Evolutionary conservation across 2,113 vertebrate genomes (phyloP).

Genomic region (Climacteris rufus): DNA sequence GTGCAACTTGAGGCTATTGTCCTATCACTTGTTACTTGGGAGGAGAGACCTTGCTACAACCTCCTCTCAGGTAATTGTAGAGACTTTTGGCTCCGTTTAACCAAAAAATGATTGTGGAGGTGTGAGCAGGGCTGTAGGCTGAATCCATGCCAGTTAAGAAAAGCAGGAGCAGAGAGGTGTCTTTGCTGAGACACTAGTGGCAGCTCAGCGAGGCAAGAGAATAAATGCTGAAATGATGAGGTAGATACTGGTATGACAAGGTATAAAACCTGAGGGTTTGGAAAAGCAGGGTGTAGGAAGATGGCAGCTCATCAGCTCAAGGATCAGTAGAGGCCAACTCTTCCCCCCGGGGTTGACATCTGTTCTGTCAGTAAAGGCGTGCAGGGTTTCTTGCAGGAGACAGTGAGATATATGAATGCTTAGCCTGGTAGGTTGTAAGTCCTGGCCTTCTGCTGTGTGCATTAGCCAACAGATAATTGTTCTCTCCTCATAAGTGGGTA

Average conservation of each 20-base stretch:
- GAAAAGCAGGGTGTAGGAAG: neutral
- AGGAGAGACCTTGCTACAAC: neutral
- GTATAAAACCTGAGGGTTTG: neutral
- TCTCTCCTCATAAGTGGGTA: neutral
- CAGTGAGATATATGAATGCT: neutral
- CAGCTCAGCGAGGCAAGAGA: neutral
- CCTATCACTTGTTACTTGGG: neutral
- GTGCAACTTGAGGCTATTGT: neutral
- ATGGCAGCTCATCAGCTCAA: neutral
- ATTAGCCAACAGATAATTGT: neutral
- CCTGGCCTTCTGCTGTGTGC: neutral
- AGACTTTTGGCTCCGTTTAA: neutral
- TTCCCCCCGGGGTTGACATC: neutral
- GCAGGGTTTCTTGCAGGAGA: neutral
- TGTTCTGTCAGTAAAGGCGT: neutral
- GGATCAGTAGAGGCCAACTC: neutral
- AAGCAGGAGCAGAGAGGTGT: neutral
- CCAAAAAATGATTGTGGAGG: neutral
- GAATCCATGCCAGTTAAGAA: neutral
- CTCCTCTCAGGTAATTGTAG: neutral
- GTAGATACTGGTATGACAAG: neutral
- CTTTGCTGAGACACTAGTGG: neutral
- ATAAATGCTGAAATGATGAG: neutral
- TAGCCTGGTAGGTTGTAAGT: neutral
- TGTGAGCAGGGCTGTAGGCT: neutral